Percentiles rank a stretch among this genome's conserved stretches.
Evolutionary conservation across 2,797 vertebrate species (phyloP).

Genomic region (Peromyscus aztecus): DNA sequence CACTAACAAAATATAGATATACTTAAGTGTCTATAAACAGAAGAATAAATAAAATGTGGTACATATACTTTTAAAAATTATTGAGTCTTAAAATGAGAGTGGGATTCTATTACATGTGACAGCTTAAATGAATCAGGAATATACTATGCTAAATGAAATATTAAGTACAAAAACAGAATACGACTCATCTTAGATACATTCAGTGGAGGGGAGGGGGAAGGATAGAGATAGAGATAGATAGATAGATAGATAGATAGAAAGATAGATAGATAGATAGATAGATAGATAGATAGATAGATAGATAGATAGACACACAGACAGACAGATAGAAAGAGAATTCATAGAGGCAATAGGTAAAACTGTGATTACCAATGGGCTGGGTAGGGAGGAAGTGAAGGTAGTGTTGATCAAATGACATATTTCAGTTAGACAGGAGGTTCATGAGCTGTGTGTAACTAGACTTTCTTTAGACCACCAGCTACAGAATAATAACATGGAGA

Average conservation of each 20-base stretch:
- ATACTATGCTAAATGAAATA: not conserved
- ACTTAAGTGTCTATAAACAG: not conserved
- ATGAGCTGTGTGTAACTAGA: not conserved
- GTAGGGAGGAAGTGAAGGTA: no score
- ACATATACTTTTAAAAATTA: not conserved
- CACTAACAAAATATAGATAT: not conserved
- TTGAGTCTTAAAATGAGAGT: not conserved
- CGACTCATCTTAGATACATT: not conserved
- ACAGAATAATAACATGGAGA: not conserved
- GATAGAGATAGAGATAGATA: not conserved
- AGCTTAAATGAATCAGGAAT: not conserved
- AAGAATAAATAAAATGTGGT: not conserved
- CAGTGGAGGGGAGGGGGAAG: no score
- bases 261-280: not conserved
- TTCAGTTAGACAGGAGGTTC: not conserved
- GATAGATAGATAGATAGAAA: no score
- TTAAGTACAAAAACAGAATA: not conserved
- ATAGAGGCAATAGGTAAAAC: not conserved
- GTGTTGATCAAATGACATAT: not conserved
- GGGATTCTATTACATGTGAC: not conserved
- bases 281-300: not conserved
- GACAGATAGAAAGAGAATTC: no score
- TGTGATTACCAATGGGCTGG: accelerated
- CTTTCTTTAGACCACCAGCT: not conserved
- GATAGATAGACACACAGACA: no score